phyloP scores from a whole-genome alignment of 2,797 vertebrate genomes.

The Lagorchestes hirsutus region DNA sequence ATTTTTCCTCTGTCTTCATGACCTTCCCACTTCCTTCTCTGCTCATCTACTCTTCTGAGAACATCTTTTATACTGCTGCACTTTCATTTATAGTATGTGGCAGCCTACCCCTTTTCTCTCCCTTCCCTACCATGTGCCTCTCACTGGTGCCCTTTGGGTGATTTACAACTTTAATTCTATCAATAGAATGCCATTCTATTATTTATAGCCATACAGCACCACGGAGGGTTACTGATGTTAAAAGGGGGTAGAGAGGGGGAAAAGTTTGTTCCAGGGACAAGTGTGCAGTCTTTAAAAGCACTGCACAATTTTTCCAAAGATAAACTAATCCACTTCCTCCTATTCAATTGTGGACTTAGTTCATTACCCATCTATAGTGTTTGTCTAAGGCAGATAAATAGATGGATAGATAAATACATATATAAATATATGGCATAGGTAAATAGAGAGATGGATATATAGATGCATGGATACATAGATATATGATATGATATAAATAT shows the following conservation, averaged over 20 bases:
- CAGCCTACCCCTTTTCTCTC: neutral
- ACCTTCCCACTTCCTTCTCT: neutral
- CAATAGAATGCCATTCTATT: neutral
- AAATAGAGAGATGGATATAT: too few relatives aligned
- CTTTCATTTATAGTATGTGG: neutral
- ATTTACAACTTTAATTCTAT: neutral
- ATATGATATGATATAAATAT: neutral
- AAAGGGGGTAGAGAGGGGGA: neutral
- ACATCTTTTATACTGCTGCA: neutral
- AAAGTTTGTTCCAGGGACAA: neutral
- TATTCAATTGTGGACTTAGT: neutral
- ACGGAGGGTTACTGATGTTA: neutral
- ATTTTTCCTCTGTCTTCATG: neutral
- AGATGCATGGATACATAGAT: neutral
- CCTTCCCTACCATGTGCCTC: neutral
- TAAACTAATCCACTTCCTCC: neutral
- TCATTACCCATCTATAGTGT: neutral
- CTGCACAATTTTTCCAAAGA: neutral
- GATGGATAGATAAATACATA: neutral
- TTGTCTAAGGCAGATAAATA: neutral
- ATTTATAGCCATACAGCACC: neutral
- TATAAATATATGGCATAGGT: neutral
- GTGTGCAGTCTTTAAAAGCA: neutral
- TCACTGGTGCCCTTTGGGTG: neutral
- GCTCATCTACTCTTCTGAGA: neutral